Conservation (phyloP, 1,140 invertebrate genomes). For the Eumeta japonica region DNA sequence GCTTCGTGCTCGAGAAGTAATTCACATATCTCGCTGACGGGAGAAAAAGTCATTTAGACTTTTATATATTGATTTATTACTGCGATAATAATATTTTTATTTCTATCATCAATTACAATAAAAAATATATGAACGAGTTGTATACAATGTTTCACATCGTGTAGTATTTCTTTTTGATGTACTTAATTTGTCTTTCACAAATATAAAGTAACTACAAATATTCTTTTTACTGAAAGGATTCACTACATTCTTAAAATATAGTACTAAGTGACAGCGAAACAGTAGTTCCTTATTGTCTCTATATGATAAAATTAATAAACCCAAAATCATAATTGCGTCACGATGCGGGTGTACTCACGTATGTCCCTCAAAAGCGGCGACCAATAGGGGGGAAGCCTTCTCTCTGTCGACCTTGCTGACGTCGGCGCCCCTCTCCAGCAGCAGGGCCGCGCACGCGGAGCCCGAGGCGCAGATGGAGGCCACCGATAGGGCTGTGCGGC, state of each 20-base stretch:
- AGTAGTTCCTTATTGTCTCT: too few relatives aligned
- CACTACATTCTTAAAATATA: too few relatives aligned
- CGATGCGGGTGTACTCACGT: conserved; percentile 50
- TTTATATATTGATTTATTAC: neutral
- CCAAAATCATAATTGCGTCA: neutral
- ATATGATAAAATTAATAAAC: neutral
- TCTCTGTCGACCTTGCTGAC: conserved; percentile 90
- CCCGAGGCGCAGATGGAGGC: conserved; percentile 88
- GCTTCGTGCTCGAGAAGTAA: conserved; percentile 47
- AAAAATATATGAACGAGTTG: too few relatives aligned
- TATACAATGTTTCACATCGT: too few relatives aligned
- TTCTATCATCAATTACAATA: too few relatives aligned
- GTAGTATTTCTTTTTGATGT: too few relatives aligned
- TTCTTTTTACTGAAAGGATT: too few relatives aligned
- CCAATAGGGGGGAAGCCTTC: conserved; percentile 88
- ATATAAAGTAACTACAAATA: too few relatives aligned
- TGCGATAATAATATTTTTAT: too few relatives aligned
- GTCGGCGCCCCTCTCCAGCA: conserved; percentile 82
- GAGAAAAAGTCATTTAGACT: neutral
- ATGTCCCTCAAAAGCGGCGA: conserved; percentile 93
- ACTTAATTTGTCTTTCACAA: too few relatives aligned
- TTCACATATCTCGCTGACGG: conserved; percentile 45
- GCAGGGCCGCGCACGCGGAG: conserved; percentile 55
- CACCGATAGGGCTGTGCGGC: conserved; percentile 84
- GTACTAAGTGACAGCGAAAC: too few relatives aligned